Evolutionary conservation across 1,140 invertebrate species (phyloP).

Genomic region (Drosophila varians): DNA sequence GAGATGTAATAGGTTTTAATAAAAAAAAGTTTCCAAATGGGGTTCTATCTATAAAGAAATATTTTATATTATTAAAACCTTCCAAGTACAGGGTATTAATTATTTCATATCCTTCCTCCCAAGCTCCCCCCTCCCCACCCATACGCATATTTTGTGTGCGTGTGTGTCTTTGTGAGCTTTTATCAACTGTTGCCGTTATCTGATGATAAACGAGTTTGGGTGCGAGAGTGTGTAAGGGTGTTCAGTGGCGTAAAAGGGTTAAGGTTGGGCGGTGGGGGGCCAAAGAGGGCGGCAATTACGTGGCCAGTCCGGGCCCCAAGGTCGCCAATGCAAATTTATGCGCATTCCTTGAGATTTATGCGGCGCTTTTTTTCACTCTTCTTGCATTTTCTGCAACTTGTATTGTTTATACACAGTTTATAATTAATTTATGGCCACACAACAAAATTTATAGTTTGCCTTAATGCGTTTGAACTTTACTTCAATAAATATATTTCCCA

Average conservation of each 20-base stretch:
- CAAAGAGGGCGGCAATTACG: slow-evolving; percentile 5
- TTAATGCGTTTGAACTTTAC: neutral
- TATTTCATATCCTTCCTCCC: neutral
- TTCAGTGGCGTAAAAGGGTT: too few relatives aligned
- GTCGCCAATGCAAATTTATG: slow-evolving; percentile 74
- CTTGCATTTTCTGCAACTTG: slow-evolving; percentile 34
- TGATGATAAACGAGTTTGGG: slow-evolving; percentile 36
- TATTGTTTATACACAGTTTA: slow-evolving; percentile 71
- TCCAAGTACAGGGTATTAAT: neutral
- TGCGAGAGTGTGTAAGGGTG: too few relatives aligned
- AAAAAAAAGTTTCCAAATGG: too few relatives aligned
- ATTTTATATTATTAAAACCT: neutral
- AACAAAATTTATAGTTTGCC: neutral
- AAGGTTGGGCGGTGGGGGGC: neutral
- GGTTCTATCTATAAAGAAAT: too few relatives aligned
- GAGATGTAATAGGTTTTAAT: too few relatives aligned
- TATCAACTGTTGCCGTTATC: slow-evolving; percentile 67
- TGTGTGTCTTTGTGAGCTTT: slow-evolving; percentile 7
- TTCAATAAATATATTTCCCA: too few relatives aligned
- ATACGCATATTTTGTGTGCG: slow-evolving; percentile 29
- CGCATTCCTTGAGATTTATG: slow-evolving; percentile 72
- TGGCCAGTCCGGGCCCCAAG: slow-evolving; percentile 42
- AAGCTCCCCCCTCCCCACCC: neutral
- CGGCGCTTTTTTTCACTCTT: slow-evolving; percentile 18
- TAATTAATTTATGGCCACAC: slow-evolving; percentile 68